A percentile compares a stretch with the other conserved stretches of the same genome.
Evolutionary conservation across 2,113 vertebrate species (phyloP).

Genomic region (Cynoglossus semilaevis): DNA sequence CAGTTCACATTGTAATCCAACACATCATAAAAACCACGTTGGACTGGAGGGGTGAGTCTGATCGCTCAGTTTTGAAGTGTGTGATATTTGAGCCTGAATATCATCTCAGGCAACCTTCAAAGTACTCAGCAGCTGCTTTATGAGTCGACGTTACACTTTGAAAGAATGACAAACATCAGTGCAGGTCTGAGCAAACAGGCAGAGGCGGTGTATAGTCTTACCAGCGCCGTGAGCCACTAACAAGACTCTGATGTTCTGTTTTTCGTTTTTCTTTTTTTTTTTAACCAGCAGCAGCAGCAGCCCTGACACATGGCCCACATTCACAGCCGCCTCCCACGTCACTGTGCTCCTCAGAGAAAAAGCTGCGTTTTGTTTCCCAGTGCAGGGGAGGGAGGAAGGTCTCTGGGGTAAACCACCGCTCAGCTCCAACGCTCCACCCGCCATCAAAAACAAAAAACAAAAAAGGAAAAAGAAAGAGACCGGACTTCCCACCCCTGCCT

Average conservation of each 20-base stretch:
- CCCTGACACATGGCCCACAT: conserved; percentile 74
- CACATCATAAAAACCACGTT: conserved; percentile 15
- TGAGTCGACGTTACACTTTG: conserved; percentile 12
- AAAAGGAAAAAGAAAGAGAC: conserved; percentile 27
- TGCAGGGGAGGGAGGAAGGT: conserved; percentile 55
- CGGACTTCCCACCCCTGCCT: conserved; percentile 55
- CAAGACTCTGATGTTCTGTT: background rate
- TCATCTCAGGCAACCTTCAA: conserved; percentile 26
- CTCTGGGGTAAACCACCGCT: conserved; percentile 66
- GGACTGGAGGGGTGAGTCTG: conserved; percentile 10
- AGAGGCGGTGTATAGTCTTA: background rate
- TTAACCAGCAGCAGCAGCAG: conserved; percentile 52
- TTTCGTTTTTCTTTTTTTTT: no score
- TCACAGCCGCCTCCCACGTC: conserved; percentile 70
- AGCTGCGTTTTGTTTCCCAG: conserved; percentile 65
- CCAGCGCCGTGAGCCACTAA: conserved; percentile 7
- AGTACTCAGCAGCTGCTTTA: conserved; percentile 19
- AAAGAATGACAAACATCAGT: conserved; percentile 23
- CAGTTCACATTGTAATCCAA: conserved; percentile 29
- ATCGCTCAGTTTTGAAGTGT: conserved; percentile 25
- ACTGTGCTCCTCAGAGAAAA: conserved; percentile 67
- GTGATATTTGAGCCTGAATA: conserved; percentile 25
- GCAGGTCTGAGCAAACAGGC: conserved; percentile 16
- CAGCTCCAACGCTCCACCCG: conserved; percentile 55
- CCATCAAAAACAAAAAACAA: conserved; percentile 33